A percentile compares a stretch with the other conserved stretches of the same genome.
Evolutionary conservation across 2,113 vertebrate genomes (phyloP).

Genomic region (Macaca nemestrina): DNA sequence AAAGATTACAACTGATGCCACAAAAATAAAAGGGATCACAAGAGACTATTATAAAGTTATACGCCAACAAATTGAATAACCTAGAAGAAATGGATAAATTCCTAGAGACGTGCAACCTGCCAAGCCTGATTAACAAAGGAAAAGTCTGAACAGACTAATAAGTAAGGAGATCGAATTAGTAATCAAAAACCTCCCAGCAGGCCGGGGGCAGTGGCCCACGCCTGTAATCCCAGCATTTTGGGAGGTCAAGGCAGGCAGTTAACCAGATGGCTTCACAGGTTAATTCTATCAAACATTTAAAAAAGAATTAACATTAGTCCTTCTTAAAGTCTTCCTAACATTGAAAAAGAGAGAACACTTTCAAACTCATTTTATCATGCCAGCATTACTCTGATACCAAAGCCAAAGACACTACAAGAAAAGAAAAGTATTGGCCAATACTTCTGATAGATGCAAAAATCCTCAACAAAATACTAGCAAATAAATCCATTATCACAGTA

Average conservation of each 20-base stretch:
- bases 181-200: background rate
- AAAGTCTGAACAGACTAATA: background rate
- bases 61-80: background rate
- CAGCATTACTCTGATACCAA: background rate
- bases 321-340: background rate
- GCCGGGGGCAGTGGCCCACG: too few species aligned
- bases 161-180: background rate
- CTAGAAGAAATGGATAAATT: background rate
- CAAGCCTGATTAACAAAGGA: background rate
- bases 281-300: background rate
- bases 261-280: background rate
- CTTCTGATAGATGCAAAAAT: background rate
- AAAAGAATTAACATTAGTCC: background rate
- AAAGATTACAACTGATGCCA: background rate
- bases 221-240: too few species aligned
- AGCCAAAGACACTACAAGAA: background rate
- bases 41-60: background rate
- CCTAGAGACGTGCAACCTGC: background rate
- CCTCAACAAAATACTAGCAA: background rate
- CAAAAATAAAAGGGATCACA: background rate
- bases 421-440: background rate
- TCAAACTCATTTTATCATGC: background rate
- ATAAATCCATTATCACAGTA: background rate
- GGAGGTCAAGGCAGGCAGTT: too few species aligned
- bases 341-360: background rate